A percentile compares a stretch with the other conserved stretches of the same genome.
These are phyloP conservation scores for Dendroctonus ponderosae DNA, from an alignment of 1,140 invertebrate species.

Conservation along the genomic window DNA sequence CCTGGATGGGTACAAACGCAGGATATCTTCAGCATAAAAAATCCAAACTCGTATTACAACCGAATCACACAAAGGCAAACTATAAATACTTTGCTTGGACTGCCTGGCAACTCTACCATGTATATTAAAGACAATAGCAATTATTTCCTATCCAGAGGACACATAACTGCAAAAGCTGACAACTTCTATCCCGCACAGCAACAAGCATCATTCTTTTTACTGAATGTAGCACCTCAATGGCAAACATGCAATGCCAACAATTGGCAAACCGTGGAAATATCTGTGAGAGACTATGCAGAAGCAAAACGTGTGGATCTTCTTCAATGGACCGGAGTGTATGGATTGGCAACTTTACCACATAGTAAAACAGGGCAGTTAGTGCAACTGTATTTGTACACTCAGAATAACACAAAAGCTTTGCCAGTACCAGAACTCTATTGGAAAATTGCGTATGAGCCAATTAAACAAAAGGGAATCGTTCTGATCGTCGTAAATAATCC, in stretches of 20 bases:
- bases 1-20: constrained; percentile 44
- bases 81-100: constrained; percentile 44
- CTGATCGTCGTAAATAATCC: constrained; percentile 68
- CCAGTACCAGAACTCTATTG: constrained; percentile 61
- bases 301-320: constrained; percentile 46
- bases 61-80: constrained; percentile 38
- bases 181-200: constrained; percentile 62
- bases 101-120: constrained; percentile 37
- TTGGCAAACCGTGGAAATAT: constrained; percentile 55
- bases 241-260: constrained; percentile 57
- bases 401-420: constrained; percentile 48
- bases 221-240: constrained; percentile 61
- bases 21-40: constrained; percentile 41
- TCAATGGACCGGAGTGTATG: constrained; percentile 60
- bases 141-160: constrained; percentile 60
- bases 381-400: constrained; percentile 53
- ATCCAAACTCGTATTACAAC: constrained; percentile 42
- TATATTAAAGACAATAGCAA: constrained; percentile 58
- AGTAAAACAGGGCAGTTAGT: constrained; percentile 44
- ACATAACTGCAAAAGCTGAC: constrained; percentile 65
- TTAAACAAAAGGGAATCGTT: constrained; percentile 55
- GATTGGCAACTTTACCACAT: constrained; percentile 54
- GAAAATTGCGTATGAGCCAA: constrained; percentile 62
- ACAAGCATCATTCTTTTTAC: constrained; percentile 57
- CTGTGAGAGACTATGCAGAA: constrained; percentile 49